Conservation (phyloP, 2,888 invertebrate genomes). For the Ophion ventricosus region DNA sequence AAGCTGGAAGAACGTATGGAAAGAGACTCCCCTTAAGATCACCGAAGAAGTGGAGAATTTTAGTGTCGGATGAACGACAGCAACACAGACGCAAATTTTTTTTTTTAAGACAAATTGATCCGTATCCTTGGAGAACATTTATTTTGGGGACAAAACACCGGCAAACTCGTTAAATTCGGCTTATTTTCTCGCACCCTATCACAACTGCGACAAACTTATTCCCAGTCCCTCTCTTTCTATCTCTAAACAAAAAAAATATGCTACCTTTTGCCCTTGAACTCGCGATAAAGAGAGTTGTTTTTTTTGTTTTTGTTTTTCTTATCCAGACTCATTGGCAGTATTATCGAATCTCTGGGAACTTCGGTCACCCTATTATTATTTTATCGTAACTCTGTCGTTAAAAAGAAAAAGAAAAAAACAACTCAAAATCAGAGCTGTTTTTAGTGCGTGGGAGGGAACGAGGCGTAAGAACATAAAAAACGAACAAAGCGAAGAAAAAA, state of each 20-base stretch:
- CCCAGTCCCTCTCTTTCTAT: neutral
- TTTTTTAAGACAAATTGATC: neutral
- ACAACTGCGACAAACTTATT: conserved; percentile 5
- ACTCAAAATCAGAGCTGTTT: neutral
- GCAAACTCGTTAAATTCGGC: neutral
- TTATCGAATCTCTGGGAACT: conserved; percentile 21
- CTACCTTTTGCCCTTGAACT: conserved; percentile 9
- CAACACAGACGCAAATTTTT: neutral
- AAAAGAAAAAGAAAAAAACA: neutral
- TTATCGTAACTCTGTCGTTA: conserved; percentile 10
- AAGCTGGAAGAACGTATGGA: conserved; percentile 38
- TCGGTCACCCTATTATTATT: conserved; percentile 10
- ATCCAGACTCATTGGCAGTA: neutral
- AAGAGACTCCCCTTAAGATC: neutral
- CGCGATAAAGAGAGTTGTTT: conserved; percentile 3
- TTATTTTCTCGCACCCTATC: neutral
- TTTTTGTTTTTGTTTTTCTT: neutral
- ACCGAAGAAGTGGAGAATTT: neutral
- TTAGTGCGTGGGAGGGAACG: neutral
- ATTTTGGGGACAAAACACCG: neutral
- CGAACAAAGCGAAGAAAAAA: neutral
- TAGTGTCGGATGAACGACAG: neutral
- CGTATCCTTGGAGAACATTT: conserved; percentile 5
- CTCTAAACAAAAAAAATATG: no score
- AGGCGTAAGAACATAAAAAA: neutral